Evolutionary conservation across 2,888 invertebrate genomes (phyloP), one percentile per base, ranked within the genome.

Genomic region (Mylabris sibirica): DNA sequence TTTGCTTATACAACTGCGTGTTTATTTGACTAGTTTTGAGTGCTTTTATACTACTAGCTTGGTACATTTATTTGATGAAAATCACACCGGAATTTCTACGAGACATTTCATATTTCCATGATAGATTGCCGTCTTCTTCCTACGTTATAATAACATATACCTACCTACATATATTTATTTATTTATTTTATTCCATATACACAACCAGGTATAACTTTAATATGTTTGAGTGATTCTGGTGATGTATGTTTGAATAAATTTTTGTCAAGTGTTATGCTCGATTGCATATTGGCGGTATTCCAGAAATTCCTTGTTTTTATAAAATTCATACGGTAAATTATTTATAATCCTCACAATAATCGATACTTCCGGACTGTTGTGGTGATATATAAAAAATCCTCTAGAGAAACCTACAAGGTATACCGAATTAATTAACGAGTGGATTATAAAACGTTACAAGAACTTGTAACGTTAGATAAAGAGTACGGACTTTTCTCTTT

Each of bases 91-190:
- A 30, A 30, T 30, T 30, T 30, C 4, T 30, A 8, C 9, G 20
- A 53, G n/a, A 3, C 20, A 53, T 53, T 53, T 53, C 22, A 53
- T 53, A 53, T 53, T 22, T 8, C 3, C n/a, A 4, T 6, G 49
- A 49, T 49, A 49, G 49, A 20, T 49, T 49, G 41, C 14, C 14
- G 41, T 35, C 41, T 41, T 14, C 4, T 41, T 14, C n/a, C 11
- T 38, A 6, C 8, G 6, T 1, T 9, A 34, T 9, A 34, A 8
- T 8, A 2, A 34, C 5, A 9, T 34, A 4, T 34, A 6, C 34
- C 5, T 44, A 44, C 44, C 6, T 44, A 44, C n/a, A 44, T 44
- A 44, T 44, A 17, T 44, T 49, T 53, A 53, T 53, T 53, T 53
- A 24, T 53, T 53, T 24, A 53, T 44, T 53, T 24, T 22, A 22